Evolutionary conservation across 2,797 vertebrate species (phyloP).

Genomic region (Rallus crepitans): DNA sequence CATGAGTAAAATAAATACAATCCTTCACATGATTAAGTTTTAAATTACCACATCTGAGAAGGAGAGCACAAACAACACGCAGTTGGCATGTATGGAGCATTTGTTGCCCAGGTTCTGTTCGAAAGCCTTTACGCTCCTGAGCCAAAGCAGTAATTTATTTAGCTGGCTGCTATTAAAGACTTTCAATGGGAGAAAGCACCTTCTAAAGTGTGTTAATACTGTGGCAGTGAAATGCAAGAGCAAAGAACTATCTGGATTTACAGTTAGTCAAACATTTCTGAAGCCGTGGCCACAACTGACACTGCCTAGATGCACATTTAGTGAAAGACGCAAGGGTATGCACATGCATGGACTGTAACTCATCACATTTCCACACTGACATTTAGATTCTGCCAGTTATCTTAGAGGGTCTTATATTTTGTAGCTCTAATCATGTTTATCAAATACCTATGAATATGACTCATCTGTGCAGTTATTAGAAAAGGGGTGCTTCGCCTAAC

Average conservation of each 20-base stretch:
- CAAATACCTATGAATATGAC: background rate
- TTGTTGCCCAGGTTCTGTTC: background rate
- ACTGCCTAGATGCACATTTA: background rate
- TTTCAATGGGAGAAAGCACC: background rate
- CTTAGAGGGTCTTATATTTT: background rate
- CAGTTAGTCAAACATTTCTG: background rate
- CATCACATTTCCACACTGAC: background rate
- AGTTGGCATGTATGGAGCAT: background rate
- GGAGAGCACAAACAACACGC: background rate
- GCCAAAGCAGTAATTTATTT: conserved; percentile 1
- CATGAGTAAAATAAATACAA: conserved; percentile 54
- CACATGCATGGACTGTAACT: background rate
- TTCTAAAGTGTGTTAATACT: background rate
- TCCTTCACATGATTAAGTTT: conserved; percentile 41
- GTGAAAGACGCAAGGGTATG: background rate
- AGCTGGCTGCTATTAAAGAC: background rate
- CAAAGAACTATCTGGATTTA: background rate
- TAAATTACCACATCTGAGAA: conserved; percentile 30
- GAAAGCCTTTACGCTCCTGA: background rate
- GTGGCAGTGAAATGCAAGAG: background rate
- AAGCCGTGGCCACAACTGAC: background rate
- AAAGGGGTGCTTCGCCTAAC: background rate
- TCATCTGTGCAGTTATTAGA: background rate
- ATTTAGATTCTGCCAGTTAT: background rate
- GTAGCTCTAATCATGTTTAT: background rate